phyloP scores from a whole-genome alignment of 2,797 vertebrate species.

The Ambastaia sidthimunki region DNA sequence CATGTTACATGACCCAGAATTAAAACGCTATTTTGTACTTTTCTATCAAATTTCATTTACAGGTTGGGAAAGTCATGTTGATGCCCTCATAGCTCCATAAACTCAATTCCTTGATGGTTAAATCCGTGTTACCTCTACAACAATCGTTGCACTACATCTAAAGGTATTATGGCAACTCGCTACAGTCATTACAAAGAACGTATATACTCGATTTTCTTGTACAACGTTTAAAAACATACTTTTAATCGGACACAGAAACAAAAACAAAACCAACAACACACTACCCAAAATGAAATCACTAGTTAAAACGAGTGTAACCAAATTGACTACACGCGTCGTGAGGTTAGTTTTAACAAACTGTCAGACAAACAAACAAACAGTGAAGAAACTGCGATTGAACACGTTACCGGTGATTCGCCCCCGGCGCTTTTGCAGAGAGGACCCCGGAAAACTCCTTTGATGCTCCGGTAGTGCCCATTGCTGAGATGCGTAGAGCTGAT shows the following conservation, averaged over 20 bases:
- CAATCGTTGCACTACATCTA: neutral
- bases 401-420: slow-evolving; percentile 87
- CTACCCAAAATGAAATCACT: neutral
- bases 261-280: neutral
- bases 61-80: neutral
- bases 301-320: neutral
- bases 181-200: neutral
- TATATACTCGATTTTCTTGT: neutral
- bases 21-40: too few species aligned
- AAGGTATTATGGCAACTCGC: neutral
- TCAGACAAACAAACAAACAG: neutral
- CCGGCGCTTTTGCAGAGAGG: slow-evolving; percentile 86
- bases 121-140: neutral
- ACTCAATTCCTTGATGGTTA: neutral
- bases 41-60: neutral
- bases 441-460: slow-evolving; percentile 97
- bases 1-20: neutral
- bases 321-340: neutral
- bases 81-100: neutral
- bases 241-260: neutral
- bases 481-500: slow-evolving; percentile 98
- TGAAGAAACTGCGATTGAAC: neutral
- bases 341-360: neutral
- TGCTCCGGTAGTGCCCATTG: slow-evolving; percentile 96
- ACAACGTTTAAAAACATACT: neutral